These are phyloP conservation scores for Asarcornis scutulata DNA, from an alignment of 2,113 vertebrate species.

Conservation along the genomic window DNA sequence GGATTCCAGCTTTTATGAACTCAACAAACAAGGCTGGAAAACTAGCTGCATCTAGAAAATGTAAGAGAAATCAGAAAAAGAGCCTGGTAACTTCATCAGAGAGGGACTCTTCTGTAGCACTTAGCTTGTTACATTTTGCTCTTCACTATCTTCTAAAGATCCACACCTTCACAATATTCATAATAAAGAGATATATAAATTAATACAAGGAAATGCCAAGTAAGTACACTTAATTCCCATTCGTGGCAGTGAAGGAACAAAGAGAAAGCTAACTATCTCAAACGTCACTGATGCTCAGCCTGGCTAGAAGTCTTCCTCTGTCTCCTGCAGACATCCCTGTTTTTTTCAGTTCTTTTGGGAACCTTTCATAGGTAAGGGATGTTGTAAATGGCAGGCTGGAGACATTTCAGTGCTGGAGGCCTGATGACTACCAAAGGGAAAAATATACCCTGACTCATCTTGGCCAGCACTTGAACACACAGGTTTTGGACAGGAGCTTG, in stretches of 20 bases:
- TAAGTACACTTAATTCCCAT: constrained; percentile 57
- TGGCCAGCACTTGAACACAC: not conserved
- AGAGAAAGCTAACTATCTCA: not conserved
- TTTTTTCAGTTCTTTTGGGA: not conserved
- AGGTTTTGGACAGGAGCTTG: not conserved
- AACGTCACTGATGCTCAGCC: not conserved
- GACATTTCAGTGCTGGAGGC: not conserved
- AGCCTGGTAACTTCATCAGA: not conserved
- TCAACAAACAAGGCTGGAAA: not conserved
- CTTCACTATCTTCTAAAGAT: not conserved
- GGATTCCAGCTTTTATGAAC: not conserved
- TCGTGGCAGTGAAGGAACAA: constrained; percentile 13
- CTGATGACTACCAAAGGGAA: not conserved
- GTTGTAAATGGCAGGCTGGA: not conserved
- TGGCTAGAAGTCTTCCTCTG: not conserved
- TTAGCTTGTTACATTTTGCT: constrained; percentile 36
- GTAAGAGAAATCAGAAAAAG: not conserved
- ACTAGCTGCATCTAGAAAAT: not conserved
- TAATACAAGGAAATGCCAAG: constrained; percentile 57
- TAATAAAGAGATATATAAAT: constrained; percentile 63
- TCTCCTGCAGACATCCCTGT: not conserved
- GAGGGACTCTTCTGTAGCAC: not conserved
- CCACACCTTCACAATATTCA: constrained; percentile 4
- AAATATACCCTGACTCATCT: not conserved
- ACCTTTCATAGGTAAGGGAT: not conserved